A percentile compares a stretch with the other conserved stretches of the same genome.
Conservation (phyloP, 2,113 vertebrate genomes). For the Oenanthe oenanthe region DNA sequence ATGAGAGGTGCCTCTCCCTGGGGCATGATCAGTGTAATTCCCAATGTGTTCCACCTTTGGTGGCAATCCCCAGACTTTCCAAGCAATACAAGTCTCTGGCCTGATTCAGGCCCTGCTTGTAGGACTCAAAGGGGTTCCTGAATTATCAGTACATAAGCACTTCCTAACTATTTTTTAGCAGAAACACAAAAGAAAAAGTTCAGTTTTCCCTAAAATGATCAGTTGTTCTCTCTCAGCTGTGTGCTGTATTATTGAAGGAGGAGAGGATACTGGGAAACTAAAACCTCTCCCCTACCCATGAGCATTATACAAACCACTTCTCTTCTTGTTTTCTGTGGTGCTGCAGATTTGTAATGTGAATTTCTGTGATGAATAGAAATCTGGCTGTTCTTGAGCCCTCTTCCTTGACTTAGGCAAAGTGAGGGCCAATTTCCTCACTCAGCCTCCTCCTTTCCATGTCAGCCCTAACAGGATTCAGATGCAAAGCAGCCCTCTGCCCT, state of each 20-base stretch:
- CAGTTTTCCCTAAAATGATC: neutral
- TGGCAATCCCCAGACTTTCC: neutral
- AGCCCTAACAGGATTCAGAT: neutral
- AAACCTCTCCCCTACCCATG: neutral
- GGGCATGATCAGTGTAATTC: neutral
- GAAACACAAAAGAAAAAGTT: neutral
- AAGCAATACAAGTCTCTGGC: neutral
- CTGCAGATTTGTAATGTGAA: neutral
- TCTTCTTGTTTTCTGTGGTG: neutral
- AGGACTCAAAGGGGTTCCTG: neutral
- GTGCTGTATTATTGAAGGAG: neutral
- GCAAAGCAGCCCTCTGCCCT: neutral
- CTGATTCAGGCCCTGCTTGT: neutral
- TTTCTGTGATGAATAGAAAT: neutral
- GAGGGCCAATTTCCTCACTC: neutral
- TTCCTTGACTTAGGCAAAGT: neutral
- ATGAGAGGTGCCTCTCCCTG: neutral
- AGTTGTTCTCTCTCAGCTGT: neutral
- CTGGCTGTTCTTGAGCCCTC: neutral
- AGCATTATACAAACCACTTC: rapidly evolving
- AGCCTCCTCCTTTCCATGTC: neutral
- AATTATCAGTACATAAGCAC: rapidly evolving
- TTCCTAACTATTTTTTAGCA: neutral
- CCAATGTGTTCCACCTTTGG: neutral
- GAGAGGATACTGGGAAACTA: neutral